These are phyloP conservation scores for Ectobius pallidus DNA, from an alignment of 2,888 invertebrate genomes.

Conservation along the genomic window DNA sequence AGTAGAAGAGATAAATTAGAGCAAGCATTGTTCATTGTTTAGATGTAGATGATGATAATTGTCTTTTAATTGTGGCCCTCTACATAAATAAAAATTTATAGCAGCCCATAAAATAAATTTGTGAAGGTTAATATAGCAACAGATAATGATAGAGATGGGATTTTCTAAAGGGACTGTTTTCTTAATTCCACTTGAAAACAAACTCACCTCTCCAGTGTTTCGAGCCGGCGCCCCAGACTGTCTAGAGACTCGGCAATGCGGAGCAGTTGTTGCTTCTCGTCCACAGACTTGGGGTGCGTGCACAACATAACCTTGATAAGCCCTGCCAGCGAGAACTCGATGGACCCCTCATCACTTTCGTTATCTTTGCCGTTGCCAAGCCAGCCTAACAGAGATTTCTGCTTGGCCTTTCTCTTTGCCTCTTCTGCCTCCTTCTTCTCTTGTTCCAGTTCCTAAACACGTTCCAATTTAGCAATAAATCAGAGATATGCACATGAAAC, in stretches of 20 bases:
- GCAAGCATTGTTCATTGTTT: no score
- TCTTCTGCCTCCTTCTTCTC: constrained; percentile 50
- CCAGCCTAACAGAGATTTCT: constrained; percentile 52
- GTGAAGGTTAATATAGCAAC: no score
- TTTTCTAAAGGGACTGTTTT: no score
- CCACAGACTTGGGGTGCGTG: constrained; percentile 55
- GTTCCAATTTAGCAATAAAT: not conserved
- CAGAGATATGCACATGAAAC: no score
- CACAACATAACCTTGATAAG: constrained; percentile 63
- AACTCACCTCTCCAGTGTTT: constrained; percentile 56
- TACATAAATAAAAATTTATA: no score
- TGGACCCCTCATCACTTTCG: constrained; percentile 56
- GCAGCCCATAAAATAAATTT: no score
- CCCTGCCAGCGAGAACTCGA: constrained; percentile 60
- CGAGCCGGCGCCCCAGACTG: constrained; percentile 55
- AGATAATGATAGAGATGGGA: no score
- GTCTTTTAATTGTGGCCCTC: no score
- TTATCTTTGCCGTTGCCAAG: constrained; percentile 45
- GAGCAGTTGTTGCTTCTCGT: constrained; percentile 56
- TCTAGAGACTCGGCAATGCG: constrained; percentile 55
- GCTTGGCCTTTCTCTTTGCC: constrained; percentile 52
- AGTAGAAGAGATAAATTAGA: no score
- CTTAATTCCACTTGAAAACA: no score
- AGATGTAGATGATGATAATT: no score
- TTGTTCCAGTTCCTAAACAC: constrained; percentile 49